A percentile compares a stretch with the other conserved stretches of the same genome.
Conservation (phyloP, 1,140 invertebrate species). For the Drosophila suzukii region DNA sequence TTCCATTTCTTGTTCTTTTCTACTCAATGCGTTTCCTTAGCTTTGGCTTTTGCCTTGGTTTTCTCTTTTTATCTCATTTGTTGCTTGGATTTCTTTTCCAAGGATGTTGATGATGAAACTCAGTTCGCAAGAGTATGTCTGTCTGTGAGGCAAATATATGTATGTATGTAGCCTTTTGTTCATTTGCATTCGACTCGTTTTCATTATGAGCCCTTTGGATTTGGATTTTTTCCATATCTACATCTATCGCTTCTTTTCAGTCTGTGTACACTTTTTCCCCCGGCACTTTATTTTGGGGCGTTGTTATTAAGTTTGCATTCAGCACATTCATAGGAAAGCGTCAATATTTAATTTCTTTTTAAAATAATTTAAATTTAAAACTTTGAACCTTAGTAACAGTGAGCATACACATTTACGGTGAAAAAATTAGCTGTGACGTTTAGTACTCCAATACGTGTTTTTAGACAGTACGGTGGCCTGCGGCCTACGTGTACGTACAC, state of each 20-base stretch:
- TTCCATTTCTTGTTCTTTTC: conserved; percentile 37
- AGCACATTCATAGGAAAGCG: conserved; percentile 18
- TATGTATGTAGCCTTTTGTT: conserved; percentile 66
- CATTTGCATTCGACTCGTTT: conserved; percentile 77
- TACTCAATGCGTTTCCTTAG: conserved; percentile 62
- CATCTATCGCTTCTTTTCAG: conserved; percentile 2
- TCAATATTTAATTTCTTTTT: too few relatives aligned
- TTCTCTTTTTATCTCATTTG: conserved; percentile 60
- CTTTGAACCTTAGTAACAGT: neutral
- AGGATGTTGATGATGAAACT: conserved; percentile 62
- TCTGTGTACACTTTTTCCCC: conserved; percentile 12
- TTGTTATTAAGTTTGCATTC: conserved; percentile 70
- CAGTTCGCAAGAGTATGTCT: conserved; percentile 17
- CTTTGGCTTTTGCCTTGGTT: conserved; percentile 61
- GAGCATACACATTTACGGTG: neutral
- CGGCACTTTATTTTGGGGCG: conserved; percentile 24
- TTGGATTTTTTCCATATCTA: conserved; percentile 9
- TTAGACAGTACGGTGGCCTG: conserved; percentile 23
- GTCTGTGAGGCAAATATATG: conserved; percentile 21
- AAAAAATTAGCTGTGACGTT: neutral
- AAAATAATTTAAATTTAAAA: neutral
- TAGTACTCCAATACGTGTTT: neutral
- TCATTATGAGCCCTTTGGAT: conserved; percentile 60
- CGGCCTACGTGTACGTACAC: conserved; percentile 30
- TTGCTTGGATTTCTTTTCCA: conserved; percentile 71